Evolutionary conservation across 2,888 invertebrate genomes (phyloP), one percentile per base, ranked within the genome.

Genomic region (Aleiodes testaceus): DNA sequence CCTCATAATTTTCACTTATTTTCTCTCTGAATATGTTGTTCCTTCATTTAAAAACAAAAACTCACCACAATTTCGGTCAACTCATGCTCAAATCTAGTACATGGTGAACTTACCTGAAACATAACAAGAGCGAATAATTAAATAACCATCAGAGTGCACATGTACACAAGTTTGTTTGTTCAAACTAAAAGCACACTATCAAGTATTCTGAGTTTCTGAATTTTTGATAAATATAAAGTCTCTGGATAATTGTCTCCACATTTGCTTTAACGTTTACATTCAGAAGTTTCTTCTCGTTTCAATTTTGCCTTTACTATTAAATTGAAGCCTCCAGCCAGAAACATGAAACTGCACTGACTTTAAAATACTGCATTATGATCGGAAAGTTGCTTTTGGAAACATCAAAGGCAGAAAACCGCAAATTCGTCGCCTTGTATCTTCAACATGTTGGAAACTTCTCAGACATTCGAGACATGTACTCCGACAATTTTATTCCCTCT

Each of bases 41-140:
- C 26, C 26, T n/a, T 26, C 9, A n/a, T 42, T 42, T 36, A n/a
- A n/a, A n/a, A n/a, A n/a, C n/a, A n/a, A n/a, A n/a, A 7, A 68
- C 68, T 68, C 61, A 68, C 68, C 68, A 50, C 68, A 42, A 22
- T 49, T 50, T 16, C 14, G 26, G 16, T 14, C 30, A 42, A 30
- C 47, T 16, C 47, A 30, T 49, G 68, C 18, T 36, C 20, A 49
- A 59, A 30, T 14, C 30, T 30, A 59, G 22, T 22, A 14, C 44
- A 22, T 45, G 63, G 14, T 42, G 14, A 52, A 69, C 69, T 69
- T 69, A 69, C 69, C 69, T 63, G 63, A 44, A 69, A 69, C 69
- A 64, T 52, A 64, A 63, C 30, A 30, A 47, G 5, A 11, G 52
- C 11, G 53, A 55, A 12, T 69, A 44, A 64, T 69, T 69, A 69